Conservation (phyloP, 2,797 vertebrate genomes). For the Rhynchonycteris naso region DNA sequence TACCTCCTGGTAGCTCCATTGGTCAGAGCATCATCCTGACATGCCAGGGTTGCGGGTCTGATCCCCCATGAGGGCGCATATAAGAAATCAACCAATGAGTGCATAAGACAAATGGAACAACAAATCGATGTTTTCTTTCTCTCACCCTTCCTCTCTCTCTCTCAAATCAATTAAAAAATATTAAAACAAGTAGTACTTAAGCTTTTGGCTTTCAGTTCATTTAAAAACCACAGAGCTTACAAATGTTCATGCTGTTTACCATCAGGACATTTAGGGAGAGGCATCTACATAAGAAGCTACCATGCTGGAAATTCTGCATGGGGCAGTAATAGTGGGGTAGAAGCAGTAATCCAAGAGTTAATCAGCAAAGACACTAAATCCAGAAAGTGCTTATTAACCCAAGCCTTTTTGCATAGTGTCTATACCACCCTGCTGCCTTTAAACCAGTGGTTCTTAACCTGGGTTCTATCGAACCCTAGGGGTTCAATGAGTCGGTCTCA, state of each 20-base stretch:
- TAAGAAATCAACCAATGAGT: no score
- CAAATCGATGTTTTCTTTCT: no score
- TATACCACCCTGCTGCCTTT: constrained; percentile 45
- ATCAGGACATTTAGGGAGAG: not conserved
- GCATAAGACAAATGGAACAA: no score
- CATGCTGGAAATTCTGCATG: not conserved
- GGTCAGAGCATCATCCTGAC: no score
- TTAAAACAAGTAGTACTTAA: not conserved
- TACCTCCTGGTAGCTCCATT: not conserved
- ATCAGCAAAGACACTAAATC: constrained; percentile 52
- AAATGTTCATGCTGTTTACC: not conserved
- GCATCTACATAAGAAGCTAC: not conserved
- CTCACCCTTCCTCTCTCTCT: no score
- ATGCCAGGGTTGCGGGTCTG: no score
- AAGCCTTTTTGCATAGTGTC: constrained; percentile 23
- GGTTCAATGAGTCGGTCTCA: no score
- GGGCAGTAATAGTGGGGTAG: not conserved
- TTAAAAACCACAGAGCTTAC: not conserved
- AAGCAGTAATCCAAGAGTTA: constrained; percentile 62
- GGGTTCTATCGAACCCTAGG: no score
- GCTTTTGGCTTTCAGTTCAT: not conserved
- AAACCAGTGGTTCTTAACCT: no score
- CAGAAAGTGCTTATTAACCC: constrained; percentile 65
- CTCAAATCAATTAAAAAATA: no score
- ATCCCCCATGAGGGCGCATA: no score